Evolutionary conservation across 2,113 vertebrate species (phyloP), one percentile per base, ranked within the genome.

Genomic region (Cnemophilus loriae): DNA sequence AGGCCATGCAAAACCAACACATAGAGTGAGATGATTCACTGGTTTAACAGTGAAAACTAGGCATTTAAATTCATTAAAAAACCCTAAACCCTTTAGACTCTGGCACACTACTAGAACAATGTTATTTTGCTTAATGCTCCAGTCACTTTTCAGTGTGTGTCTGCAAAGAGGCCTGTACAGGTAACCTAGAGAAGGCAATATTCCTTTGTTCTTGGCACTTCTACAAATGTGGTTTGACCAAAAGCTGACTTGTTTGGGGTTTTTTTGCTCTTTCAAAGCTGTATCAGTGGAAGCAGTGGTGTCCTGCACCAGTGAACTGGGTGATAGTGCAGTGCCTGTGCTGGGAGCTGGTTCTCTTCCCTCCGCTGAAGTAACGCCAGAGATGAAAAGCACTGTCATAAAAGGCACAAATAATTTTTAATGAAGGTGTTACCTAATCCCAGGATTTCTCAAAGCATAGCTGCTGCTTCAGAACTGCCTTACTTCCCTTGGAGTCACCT

Each of bases 401-500:
- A 44, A 78, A 75, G 21, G 20, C 59, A 30, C 32, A 65, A 61
- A 46, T 60, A 33, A 56, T 68, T n/a, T 59, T 55, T 86, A 64
- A 83, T 56, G 49, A 77, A n/a, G 3, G 6, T 37, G 2, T 89
- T 94, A 57, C 80, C 60, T 35, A 69, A 61, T 61, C 8, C 19
- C 59, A 77, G 67, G 23, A 50, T 91, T 91, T 92, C 80, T 95
- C 84, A 67, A 35, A 55, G 59, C 57, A 11, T 20, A 39, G 59
- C 50, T 93, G 37, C 77, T 56, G 39, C 61, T 84, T 53, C 67
- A 61, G 74, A 93, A 26, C 77, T 91, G 73, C 32, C 37, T 52
- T 80, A 6, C 49, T 65, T 95, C 61, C 55, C 39, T 85, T 49
- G 44, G 50, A 65, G 89, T 95, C 91, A 91, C 56, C 93, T 94